Percentiles rank a stretch among this genome's conserved stretches.
phyloP scores from a whole-genome alignment of 2,888 invertebrate species.

The Drosophila macrothrix region DNA sequence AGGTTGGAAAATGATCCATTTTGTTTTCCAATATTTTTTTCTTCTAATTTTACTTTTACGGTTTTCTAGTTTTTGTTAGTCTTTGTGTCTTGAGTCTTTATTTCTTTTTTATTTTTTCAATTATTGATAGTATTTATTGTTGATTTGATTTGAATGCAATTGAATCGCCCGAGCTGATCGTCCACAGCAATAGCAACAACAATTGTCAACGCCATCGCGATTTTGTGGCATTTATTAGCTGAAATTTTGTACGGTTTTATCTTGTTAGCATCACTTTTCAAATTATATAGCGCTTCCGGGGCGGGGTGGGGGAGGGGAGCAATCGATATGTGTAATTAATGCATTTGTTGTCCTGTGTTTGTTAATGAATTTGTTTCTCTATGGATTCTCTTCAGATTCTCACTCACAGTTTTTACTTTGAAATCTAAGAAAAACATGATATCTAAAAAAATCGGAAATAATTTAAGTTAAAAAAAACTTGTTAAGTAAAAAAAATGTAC shows the following conservation, averaged over 20 bases:
- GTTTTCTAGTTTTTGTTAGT: not conserved
- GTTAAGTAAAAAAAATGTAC: not conserved
- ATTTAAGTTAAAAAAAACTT: too few species aligned
- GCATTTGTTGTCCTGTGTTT: not conserved
- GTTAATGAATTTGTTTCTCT: not conserved
- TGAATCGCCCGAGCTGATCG: slow-evolving; percentile 13
- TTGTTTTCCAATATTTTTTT: not conserved
- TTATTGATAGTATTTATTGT: slow-evolving; percentile 20
- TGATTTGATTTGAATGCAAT: slow-evolving; percentile 23
- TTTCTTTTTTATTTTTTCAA: slow-evolving; percentile 23
- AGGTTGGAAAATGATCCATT: slow-evolving; percentile 98
- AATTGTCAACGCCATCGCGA: slow-evolving; percentile 50
- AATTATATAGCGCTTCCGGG: not conserved
- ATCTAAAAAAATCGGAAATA: not conserved
- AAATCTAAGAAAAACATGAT: not conserved
- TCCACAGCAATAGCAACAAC: slow-evolving; percentile 21
- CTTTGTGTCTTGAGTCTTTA: not conserved
- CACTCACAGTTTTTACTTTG: not conserved
- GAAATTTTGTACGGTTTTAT: slow-evolving; percentile 26
- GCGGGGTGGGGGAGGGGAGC: not conserved
- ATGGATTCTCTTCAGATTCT: not conserved
- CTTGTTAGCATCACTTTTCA: slow-evolving; percentile 7
- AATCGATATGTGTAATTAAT: not conserved
- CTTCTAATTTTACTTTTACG: not conserved
- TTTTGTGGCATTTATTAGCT: slow-evolving; percentile 28